Conservation (phyloP, 2,113 vertebrate genomes). For the Scomber scombrus region DNA sequence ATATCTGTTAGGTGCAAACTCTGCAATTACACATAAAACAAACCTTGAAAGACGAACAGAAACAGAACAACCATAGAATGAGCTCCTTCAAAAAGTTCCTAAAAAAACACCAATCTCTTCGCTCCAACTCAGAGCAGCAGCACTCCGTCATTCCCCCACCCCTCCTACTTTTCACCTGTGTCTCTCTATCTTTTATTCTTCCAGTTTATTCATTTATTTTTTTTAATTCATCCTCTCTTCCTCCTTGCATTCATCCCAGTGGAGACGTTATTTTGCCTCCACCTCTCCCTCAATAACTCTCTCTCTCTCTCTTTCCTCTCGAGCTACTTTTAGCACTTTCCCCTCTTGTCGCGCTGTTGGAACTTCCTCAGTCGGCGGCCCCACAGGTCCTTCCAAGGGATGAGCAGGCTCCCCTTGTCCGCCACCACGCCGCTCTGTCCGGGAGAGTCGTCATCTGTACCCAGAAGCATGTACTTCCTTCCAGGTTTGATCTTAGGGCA, state of each 20-base stretch:
- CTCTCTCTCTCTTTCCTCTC: slow-evolving; percentile 29
- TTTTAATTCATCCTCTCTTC: slow-evolving; percentile 46
- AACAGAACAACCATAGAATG: slow-evolving; percentile 73
- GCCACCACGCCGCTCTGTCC: slow-evolving; percentile 97
- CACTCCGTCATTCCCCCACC: slow-evolving; percentile 69
- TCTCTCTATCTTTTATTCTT: slow-evolving; percentile 64
- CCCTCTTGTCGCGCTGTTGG: slow-evolving; percentile 98
- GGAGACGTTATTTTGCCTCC: slow-evolving; percentile 22
- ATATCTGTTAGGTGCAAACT: slow-evolving; percentile 87
- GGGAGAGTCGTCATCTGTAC: slow-evolving; percentile 92
- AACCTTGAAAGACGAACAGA: slow-evolving; percentile 69
- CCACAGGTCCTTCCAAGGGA: slow-evolving; percentile 99
- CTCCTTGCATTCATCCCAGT: slow-evolving; percentile 41
- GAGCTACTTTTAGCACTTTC: slow-evolving; percentile 94
- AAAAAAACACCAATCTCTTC: slow-evolving; percentile 78
- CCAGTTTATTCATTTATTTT: slow-evolving; percentile 64
- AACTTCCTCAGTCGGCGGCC: slow-evolving; percentile 96
- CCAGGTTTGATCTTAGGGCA: slow-evolving; percentile 97
- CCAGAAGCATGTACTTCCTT: slow-evolving; percentile 96
- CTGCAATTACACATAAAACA: slow-evolving; percentile 84
- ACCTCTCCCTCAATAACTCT: slow-evolving; percentile 3
- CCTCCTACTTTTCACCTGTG: slow-evolving; percentile 54
- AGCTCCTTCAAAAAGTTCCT: slow-evolving; percentile 84
- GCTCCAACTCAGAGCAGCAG: slow-evolving; percentile 83
- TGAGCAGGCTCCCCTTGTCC: slow-evolving; percentile 97